Evolutionary conservation across 2,888 invertebrate genomes (phyloP).

Genomic region (Anodontia alba): DNA sequence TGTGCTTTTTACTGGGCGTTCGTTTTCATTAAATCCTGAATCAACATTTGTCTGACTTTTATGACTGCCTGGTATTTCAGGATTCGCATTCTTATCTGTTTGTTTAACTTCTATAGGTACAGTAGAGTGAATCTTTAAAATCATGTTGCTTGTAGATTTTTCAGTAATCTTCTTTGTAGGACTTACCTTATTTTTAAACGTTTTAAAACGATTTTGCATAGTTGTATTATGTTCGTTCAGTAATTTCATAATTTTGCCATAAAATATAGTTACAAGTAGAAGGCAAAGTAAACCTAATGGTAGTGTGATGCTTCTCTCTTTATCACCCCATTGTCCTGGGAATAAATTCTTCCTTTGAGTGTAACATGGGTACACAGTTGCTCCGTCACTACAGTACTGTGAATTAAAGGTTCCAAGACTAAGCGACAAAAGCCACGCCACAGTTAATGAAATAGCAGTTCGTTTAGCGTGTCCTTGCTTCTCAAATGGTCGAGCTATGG

Average conservation of each 20-base stretch:
- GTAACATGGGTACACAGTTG: conserved; percentile 53
- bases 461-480: conserved; percentile 51
- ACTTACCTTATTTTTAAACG: conserved; percentile 29
- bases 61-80: neutral
- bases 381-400: conserved; percentile 48
- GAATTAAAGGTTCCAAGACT: conserved; percentile 36
- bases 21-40: conserved; percentile 1
- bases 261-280: conserved; percentile 52
- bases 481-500: conserved; percentile 74
- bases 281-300: conserved; percentile 61
- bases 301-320: conserved; percentile 36
- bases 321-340: conserved; percentile 2
- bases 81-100: neutral
- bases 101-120: neutral
- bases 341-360: neutral
- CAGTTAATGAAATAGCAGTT: conserved; percentile 36
- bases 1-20: neutral
- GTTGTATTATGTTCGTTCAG: conserved; percentile 54
- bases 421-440: conserved; percentile 54
- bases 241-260: conserved; percentile 58
- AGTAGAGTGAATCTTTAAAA: neutral
- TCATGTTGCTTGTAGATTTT: neutral
- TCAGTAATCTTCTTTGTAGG: conserved; percentile 14
- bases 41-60: neutral
- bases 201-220: conserved; percentile 47